Evolutionary conservation across 2,113 vertebrate genomes (phyloP).

Genomic region (Clarias batrachus): DNA sequence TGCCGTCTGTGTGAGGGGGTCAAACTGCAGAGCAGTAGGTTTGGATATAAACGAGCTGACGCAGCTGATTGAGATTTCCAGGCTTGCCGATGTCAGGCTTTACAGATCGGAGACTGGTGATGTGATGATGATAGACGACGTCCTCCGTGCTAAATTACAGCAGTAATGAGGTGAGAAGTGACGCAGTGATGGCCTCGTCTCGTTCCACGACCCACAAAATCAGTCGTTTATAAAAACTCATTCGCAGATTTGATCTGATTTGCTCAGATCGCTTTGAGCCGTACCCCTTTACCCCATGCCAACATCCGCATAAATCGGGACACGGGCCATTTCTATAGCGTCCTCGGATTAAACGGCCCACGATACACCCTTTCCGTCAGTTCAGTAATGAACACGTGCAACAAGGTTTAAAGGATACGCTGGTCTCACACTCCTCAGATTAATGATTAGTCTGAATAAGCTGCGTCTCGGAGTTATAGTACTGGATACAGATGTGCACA

Average conservation of each 20-base stretch:
- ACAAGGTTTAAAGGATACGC: not conserved
- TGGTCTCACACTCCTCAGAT: not conserved
- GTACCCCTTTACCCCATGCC: conserved; percentile 40
- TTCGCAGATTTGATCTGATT: not conserved
- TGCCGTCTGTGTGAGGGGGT: not conserved
- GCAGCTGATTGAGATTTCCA: not conserved
- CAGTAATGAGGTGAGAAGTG: not conserved
- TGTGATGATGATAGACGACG: not conserved
- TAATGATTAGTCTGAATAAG: not conserved
- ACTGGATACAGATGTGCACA: no score
- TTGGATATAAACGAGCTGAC: not conserved
- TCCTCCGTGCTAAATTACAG: not conserved
- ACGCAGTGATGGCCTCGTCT: not conserved
- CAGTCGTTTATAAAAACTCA: not conserved
- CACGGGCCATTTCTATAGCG: conserved; percentile 37
- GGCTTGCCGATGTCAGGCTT: not conserved
- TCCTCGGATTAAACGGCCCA: conserved; percentile 31
- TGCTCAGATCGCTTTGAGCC: conserved; percentile 18
- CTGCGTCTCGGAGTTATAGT: no score
- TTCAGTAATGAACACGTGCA: not conserved
- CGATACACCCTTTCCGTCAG: not conserved
- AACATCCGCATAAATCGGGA: conserved; percentile 28
- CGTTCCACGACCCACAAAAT: not conserved
- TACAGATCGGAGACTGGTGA: not conserved
- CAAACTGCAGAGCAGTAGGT: not conserved